Evolutionary conservation across 2,888 invertebrate genomes (phyloP).

Genomic region (Frankliniella fusca): DNA sequence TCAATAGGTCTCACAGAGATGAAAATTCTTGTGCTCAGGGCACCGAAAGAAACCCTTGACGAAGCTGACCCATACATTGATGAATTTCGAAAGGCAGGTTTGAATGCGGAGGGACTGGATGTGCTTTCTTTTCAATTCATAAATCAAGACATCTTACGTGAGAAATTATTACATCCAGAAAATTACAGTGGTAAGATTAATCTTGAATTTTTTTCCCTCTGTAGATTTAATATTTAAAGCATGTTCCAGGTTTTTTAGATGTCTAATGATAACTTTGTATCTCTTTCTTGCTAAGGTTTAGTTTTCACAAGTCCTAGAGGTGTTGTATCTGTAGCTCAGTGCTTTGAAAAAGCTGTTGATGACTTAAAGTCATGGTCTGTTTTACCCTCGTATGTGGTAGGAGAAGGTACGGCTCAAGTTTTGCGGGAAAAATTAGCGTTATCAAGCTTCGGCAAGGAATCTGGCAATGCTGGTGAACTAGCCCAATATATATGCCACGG

Average conservation of each 20-base stretch:
- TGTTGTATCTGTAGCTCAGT: background rate
- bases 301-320: background rate
- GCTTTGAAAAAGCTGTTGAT: background rate
- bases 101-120: background rate
- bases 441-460: background rate
- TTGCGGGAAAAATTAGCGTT: background rate
- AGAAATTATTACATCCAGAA: background rate
- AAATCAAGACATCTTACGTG: background rate
- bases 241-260: background rate
- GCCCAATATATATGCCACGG: background rate
- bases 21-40: constrained; percentile 1
- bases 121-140: background rate
- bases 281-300: background rate
- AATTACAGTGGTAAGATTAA: background rate
- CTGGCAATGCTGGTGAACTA: background rate
- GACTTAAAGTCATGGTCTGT: background rate
- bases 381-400: background rate
- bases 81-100: background rate
- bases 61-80: background rate
- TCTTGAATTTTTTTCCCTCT: background rate
- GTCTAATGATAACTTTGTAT: background rate
- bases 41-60: background rate
- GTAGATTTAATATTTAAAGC: background rate
- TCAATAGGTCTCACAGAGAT: background rate
- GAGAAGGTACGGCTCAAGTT: background rate